Evolutionary conservation across 2,888 invertebrate genomes (phyloP), one percentile per base, ranked within the genome.

Genomic region (Griposia aprilina): DNA sequence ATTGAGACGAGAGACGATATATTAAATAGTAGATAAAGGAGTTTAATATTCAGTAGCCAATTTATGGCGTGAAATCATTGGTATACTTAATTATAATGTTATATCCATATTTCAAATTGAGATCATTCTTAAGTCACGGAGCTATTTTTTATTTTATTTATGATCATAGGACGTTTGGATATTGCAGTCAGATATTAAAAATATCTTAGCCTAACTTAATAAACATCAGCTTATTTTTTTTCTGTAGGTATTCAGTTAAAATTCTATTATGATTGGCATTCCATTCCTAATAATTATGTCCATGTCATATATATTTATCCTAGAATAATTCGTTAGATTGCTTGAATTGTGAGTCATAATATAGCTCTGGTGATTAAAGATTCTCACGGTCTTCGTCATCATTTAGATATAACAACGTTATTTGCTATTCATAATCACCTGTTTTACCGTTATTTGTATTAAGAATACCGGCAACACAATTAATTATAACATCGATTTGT

Each of bases 401-500:
- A 65, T 78, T 78, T 74, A 69, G 55, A n/a, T 74, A 68, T 84
- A 65, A 65, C 55, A 57, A 36, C n/a, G 74, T 86, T 79, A 82
- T 86, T 84, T 82, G 65, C 45, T 73, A 67, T 71, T 30, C 52
- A 60, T 80, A 81, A 76, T 74, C 60, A 76, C 23, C 50, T 57
- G 62, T 76, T 84, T 68, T 73, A 75, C 82, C 74, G 79, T 85
- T 85, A 74, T 83, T 81, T 65, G 45, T 76, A 74, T 76, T 79
- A 48, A 55, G 74, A 74, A 78, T 72, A 70, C 73, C 73, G 72
- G 66, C 59, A 69, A 83, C 74, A 60, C 72, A 63, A 83, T 83
- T 80, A 81, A 83, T 87, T 80, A 83, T 76, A 71, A 68, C 74
- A 75, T 77, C 80, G 41, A 86, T 86, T 85, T 75, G 80, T 85